Evolutionary conservation across 2,888 invertebrate genomes (phyloP).

Genomic region (Drosophila kanekoi): DNA sequence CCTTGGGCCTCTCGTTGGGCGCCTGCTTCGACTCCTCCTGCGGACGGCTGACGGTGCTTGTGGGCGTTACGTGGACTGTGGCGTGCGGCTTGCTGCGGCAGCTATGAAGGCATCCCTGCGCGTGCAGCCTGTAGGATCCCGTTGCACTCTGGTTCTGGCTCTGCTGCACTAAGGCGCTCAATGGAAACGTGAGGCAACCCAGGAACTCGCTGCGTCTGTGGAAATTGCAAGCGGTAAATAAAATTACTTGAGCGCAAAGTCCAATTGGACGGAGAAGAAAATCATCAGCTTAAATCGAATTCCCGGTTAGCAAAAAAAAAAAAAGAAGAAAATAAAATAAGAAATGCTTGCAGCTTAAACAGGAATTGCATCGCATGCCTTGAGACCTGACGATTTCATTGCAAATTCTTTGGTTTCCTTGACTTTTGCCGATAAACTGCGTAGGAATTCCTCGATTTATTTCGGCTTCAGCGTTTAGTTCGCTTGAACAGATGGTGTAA

Average conservation of each 20-base stretch:
- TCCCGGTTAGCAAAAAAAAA: no score
- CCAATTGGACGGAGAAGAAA: no score
- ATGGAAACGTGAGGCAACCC: conserved; percentile 96
- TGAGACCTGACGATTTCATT: no score
- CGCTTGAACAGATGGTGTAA: not conserved
- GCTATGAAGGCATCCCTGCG: conserved; percentile 87
- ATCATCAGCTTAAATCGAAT: no score
- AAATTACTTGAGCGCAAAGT: no score
- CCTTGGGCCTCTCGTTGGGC: conserved; percentile 18
- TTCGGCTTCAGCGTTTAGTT: not conserved
- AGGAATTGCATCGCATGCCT: no score
- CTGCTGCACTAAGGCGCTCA: conserved; percentile 91
- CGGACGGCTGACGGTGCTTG: conserved; percentile 44
- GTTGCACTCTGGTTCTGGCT: conserved; percentile 84
- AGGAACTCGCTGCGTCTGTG: conserved; percentile 96
- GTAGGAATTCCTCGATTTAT: not conserved
- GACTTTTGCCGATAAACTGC: no score
- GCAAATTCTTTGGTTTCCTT: no score
- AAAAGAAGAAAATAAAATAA: no score
- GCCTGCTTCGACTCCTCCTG: conserved; percentile 23
- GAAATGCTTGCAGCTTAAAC: no score
- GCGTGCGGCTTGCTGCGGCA: conserved; percentile 38
- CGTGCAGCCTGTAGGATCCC: conserved; percentile 90
- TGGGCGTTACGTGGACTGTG: conserved; percentile 34
- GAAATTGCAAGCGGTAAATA: conserved; percentile 79